Percentiles rank a stretch among this genome's conserved stretches.
Evolutionary conservation across 2,113 vertebrate genomes (phyloP).

Genomic region (Malurus elegans): DNA sequence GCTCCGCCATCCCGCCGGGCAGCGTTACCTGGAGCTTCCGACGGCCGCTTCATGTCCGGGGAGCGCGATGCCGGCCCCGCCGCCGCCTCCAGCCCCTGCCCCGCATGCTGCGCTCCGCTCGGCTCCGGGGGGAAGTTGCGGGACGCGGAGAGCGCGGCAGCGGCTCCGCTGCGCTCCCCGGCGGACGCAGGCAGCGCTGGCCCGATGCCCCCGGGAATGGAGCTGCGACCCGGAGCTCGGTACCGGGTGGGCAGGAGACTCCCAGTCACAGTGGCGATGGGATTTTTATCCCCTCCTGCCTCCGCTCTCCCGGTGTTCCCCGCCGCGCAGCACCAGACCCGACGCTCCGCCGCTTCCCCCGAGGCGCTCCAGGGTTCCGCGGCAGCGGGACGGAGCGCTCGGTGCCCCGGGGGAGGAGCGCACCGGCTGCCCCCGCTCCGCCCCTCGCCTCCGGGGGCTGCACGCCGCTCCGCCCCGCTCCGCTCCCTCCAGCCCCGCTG

Average conservation of each 20-base stretch:
- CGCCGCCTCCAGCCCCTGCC: neutral
- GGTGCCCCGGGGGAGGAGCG: neutral
- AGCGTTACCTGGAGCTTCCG: slow-evolving; percentile 31
- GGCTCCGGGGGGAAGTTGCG: neutral
- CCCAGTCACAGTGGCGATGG: neutral
- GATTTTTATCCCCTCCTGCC: slow-evolving; percentile 18
- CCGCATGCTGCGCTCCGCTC: neutral
- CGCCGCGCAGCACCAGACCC: neutral
- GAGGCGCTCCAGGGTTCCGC: neutral
- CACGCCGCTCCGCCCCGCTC: neutral
- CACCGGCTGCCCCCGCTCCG: neutral
- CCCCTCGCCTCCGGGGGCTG: neutral
- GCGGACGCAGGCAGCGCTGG: neutral
- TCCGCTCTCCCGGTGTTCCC: neutral
- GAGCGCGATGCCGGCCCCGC: neutral
- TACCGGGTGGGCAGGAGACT: neutral
- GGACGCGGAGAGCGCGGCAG: neutral
- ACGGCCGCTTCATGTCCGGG: neutral
- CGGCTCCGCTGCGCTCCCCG: neutral
- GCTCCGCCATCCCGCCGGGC: neutral
- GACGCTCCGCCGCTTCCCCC: neutral
- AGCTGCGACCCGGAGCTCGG: neutral
- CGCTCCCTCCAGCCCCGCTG: neutral
- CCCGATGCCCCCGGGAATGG: neutral
- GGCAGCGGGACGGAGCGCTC: neutral